Evolutionary conservation across 2,888 invertebrate species (phyloP).

Genomic region (Ophraella communa): DNA sequence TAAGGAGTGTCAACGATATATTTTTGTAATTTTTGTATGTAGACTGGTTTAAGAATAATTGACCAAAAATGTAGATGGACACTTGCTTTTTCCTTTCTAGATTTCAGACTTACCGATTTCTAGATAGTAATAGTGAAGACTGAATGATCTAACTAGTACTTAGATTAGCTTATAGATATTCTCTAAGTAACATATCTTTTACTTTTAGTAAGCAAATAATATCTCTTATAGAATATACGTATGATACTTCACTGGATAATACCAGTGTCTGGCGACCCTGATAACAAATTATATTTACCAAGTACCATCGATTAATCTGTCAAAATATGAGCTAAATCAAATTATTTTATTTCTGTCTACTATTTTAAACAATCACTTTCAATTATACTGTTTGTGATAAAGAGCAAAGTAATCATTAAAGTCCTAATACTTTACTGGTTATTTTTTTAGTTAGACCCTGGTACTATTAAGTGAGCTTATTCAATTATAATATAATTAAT

Average conservation of each 20-base stretch:
- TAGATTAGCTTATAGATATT: slow-evolving; percentile 37
- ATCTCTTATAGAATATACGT: neutral
- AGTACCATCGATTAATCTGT: neutral
- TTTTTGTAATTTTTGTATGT: slow-evolving; percentile 58
- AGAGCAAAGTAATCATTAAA: no score
- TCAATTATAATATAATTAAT: no score
- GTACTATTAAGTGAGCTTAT: no score
- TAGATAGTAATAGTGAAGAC: slow-evolving; percentile 41
- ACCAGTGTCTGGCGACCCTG: no score
- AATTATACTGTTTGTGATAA: no score
- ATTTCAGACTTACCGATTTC: slow-evolving; percentile 31
- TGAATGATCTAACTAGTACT: slow-evolving; percentile 46
- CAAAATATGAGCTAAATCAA: no score
- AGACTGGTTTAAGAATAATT: slow-evolving; percentile 42
- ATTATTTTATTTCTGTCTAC: no score
- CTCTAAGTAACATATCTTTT: slow-evolving; percentile 48
- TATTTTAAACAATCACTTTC: no score
- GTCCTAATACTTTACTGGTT: no score
- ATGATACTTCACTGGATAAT: neutral
- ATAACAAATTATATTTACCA: no score
- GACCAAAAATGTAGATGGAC: slow-evolving; percentile 37
- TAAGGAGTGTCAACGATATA: slow-evolving; percentile 53
- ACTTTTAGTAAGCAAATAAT: neutral
- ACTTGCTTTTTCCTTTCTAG: slow-evolving; percentile 28
- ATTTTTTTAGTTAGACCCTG: no score